Evolutionary conservation across 92 coral and sea anemone genomes (phyloP).

Genomic region (Epizoanthus scotinus): DNA sequence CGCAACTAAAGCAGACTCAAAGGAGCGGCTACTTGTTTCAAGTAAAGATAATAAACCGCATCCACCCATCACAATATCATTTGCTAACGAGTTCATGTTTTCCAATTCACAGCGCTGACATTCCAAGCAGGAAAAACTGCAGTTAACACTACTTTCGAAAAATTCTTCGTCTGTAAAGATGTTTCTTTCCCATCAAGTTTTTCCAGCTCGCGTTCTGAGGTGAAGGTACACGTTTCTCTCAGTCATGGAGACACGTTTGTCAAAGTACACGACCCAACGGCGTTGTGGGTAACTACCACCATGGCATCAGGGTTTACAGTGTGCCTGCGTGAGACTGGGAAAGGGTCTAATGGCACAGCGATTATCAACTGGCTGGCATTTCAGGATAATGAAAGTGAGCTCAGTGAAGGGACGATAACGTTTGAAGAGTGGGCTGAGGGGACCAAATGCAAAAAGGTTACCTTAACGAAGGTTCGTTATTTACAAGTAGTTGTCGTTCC

Average conservation of each 20-base stretch:
- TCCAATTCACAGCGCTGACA: no score
- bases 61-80: no score
- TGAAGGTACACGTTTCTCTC: constrained; percentile 31
- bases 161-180: constrained; percentile 40
- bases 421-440: no score
- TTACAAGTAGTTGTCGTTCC: no score
- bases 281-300: constrained; percentile 41
- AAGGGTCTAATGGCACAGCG: constrained; percentile 36
- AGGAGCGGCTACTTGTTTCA: no score
- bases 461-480: no score
- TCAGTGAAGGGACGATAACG: no score
- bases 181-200: constrained; percentile 42
- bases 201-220: constrained; percentile 22
- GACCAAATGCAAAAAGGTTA: no score
- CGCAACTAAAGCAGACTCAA: no score
- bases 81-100: neutral
- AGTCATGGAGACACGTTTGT: constrained; percentile 43
- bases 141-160: constrained; percentile 36
- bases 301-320: constrained; percentile 49
- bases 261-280: constrained; percentile 52
- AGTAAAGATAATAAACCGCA: no score
- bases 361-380: constrained; percentile 51
- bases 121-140: no score
- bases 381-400: no score
- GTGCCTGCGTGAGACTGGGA: constrained; percentile 50